Conservation (phyloP, 2,113 vertebrate species). For the Bambusicola thoracicus region DNA sequence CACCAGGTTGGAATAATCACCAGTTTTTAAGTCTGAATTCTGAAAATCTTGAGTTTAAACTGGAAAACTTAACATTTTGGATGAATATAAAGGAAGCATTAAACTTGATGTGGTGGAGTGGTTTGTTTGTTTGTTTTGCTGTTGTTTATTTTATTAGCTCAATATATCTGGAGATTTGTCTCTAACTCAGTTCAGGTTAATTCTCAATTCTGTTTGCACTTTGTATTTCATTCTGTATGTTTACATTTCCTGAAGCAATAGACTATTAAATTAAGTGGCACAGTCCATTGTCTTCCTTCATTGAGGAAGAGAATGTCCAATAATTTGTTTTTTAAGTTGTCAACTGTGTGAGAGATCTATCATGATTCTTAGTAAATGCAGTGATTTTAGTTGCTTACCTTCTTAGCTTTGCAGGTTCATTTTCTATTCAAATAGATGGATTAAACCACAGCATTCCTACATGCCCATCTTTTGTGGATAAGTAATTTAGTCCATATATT, state of each 20-base stretch:
- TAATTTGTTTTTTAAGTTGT: conserved; percentile 1
- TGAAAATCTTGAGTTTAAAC: conserved; percentile 14
- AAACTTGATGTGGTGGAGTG: not conserved
- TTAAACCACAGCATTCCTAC: not conserved
- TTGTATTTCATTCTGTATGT: not conserved
- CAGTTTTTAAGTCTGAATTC: not conserved
- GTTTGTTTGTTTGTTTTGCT: not conserved
- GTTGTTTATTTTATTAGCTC: not conserved
- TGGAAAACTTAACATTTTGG: not conserved
- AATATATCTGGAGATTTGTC: not conserved
- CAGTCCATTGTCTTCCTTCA: not conserved
- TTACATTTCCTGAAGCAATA: not conserved
- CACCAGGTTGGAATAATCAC: not conserved
- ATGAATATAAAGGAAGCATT: not conserved
- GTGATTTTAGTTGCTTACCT: not conserved
- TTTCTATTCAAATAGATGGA: not conserved
- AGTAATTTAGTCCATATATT: not conserved
- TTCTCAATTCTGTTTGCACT: not conserved
- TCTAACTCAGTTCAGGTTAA: not conserved
- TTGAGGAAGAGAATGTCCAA: not conserved
- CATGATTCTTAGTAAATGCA: not conserved
- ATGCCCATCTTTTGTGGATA: not conserved
- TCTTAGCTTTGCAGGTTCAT: not conserved
- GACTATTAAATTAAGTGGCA: not conserved
- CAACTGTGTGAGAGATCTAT: not conserved